phyloP scores from a whole-genome alignment of 2,888 invertebrate genomes.

The Apamea anceps region DNA sequence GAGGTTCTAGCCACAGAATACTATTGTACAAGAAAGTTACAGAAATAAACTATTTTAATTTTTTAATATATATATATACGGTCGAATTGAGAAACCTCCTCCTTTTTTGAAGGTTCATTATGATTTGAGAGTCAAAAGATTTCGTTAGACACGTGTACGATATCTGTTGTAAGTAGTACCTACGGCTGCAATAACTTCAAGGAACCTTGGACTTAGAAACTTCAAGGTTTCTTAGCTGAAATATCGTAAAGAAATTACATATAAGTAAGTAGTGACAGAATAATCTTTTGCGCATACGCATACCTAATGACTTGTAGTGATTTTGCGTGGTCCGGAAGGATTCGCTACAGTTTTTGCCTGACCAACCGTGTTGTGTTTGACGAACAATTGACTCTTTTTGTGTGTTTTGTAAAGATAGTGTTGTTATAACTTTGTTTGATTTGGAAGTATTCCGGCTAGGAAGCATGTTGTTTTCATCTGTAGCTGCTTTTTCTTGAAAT shows the following conservation, averaged over 20 bases:
- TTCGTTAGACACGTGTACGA: neutral
- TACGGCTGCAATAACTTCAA: neutral
- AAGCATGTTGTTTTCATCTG: neutral
- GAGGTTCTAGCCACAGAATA: too few species aligned
- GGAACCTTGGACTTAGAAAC: neutral
- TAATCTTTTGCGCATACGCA: neutral
- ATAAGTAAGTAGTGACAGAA: neutral
- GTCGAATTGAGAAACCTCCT: too few species aligned
- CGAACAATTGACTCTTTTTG: conserved; percentile 13
- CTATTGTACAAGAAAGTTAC: too few species aligned
- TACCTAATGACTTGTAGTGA: neutral
- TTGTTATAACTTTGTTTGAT: neutral
- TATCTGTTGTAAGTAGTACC: neutral
- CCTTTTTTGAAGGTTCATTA: too few species aligned
- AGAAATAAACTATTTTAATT: too few species aligned
- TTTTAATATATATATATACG: too few species aligned
- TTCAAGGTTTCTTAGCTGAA: neutral
- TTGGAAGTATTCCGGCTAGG: neutral
- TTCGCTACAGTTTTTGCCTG: conserved; percentile 16
- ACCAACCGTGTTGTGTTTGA: neutral
- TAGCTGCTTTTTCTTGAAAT: conserved; percentile 2
- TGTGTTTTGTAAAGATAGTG: neutral
- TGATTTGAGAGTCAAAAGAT: neutral
- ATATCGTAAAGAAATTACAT: neutral
- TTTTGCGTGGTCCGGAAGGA: conserved; percentile 14